These are phyloP conservation scores for Burhinus oedicnemus DNA, from an alignment of 2,113 vertebrate genomes.

Conservation along the genomic window DNA sequence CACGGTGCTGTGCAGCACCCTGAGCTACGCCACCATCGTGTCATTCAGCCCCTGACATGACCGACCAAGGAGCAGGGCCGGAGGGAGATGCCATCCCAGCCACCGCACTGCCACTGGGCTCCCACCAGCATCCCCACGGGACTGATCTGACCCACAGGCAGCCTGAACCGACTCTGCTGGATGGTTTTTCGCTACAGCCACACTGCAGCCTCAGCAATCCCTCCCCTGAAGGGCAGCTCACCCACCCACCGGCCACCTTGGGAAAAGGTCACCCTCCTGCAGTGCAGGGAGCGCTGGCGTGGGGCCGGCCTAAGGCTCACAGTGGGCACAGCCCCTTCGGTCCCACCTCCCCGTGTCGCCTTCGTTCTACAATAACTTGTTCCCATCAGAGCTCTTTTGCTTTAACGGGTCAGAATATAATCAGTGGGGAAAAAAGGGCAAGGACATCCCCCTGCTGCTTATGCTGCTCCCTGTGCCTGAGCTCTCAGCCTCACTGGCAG, in stretches of 20 bases:
- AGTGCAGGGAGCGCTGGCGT: accelerated
- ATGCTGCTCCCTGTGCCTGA: not conserved
- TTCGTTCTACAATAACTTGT: accelerated
- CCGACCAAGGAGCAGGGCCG: not conserved
- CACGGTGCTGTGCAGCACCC: not conserved
- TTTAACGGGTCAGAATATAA: not conserved
- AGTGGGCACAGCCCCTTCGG: not conserved
- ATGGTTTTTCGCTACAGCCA: not conserved
- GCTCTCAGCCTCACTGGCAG: not conserved
- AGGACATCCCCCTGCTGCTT: not conserved
- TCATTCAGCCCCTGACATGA: not conserved
- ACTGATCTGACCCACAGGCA: not conserved
- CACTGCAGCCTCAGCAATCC: not conserved
- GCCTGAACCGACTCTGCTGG: not conserved
- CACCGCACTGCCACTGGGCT: not conserved
- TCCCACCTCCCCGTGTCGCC: no score
- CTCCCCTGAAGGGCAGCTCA: not conserved
- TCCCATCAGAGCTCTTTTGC: not conserved
- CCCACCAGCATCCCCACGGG: not conserved
- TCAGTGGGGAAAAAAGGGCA: accelerated
- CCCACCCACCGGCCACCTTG: not conserved
- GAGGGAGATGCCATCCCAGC: not conserved
- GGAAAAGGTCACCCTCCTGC: not conserved
- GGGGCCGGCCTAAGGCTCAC: not conserved
- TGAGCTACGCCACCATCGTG: accelerated